Base-by-base conservation (phyloP, 2,113 vertebrate genomes). In the Plotosus lineatus region DNA sequence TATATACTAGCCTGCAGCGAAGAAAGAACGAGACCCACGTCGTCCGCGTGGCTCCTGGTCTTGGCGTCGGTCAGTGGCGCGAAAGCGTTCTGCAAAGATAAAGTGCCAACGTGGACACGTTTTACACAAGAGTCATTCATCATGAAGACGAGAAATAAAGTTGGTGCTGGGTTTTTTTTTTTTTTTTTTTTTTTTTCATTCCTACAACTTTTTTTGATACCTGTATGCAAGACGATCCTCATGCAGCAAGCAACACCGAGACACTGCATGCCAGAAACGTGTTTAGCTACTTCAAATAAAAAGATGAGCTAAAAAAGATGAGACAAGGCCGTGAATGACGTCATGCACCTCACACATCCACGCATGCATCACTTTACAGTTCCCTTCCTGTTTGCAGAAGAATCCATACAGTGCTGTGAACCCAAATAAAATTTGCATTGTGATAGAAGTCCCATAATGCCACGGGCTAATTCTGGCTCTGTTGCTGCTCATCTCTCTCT, bases 1-100 rank as follows among this genome's bases (percentile, higher is more conserved):
- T 97, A 98, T 97, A 98, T 98, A 96, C 97, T 98, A 94, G 96
- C 96, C 96, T 98, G 97, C 91, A 98, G 96, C 93, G 96, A 98
- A 94, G 97, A 98, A 94, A 98, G 95, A 94, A 98, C 96, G 93
- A 98, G 96, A 93, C 96, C 97, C 89, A 98, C 95, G 91, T 98
- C 97, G 85, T 98, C 97, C 86, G 95, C 96, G 90, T 97, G 97
- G 95, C 96, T 98, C 94, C 96, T 96, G 94, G 95, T 96, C 95
- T 98, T 98, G 95, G 94, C 96, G 94, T 98, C 97, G 94, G 95
- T 97, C 95, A 98, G 94, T 86, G 96, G 96, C 93, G 96, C 93
- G 93, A 98, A 98, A 91, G 96, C 94, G 91, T 98, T 98, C 97
- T 98, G 96, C 26, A 23, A 75, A 86, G 31, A 81, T 23, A 95